A percentile compares a stretch with the other conserved stretches of the same genome.
Evolutionary conservation across 2,113 vertebrate species (phyloP).

Genomic region (Crotalus tigris): DNA sequence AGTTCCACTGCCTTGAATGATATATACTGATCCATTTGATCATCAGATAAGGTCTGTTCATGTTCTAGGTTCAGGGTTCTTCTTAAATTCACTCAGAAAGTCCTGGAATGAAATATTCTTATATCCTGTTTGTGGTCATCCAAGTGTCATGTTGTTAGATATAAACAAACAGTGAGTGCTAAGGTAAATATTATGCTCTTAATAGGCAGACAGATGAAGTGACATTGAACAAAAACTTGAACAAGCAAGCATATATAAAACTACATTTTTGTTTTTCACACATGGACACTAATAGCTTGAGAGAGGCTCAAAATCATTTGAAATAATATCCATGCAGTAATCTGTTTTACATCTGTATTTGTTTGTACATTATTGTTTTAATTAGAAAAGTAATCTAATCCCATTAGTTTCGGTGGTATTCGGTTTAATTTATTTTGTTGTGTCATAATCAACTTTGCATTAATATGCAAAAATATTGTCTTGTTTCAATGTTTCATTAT

Average conservation of each 20-base stretch:
- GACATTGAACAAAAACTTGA: neutral
- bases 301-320: neutral
- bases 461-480: neutral
- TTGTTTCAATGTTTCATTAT: neutral
- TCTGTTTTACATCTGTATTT: neutral
- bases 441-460: neutral
- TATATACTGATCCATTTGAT: neutral
- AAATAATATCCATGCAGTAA: neutral
- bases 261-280: neutral
- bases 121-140: neutral
- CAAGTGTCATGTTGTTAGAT: neutral
- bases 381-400: neutral
- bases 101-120: neutral
- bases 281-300: neutral
- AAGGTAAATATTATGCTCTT: neutral
- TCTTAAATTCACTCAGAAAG: neutral
- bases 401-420: neutral
- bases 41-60: neutral
- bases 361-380: accelerated
- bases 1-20: neutral
- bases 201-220: neutral
- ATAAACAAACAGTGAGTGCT: neutral
- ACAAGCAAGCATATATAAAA: neutral
- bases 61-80: neutral
- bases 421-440: neutral